Evolutionary conservation across 2,888 invertebrate genomes (phyloP), one percentile per base, ranked within the genome.

Genomic region (Keiferia lycopersicella): DNA sequence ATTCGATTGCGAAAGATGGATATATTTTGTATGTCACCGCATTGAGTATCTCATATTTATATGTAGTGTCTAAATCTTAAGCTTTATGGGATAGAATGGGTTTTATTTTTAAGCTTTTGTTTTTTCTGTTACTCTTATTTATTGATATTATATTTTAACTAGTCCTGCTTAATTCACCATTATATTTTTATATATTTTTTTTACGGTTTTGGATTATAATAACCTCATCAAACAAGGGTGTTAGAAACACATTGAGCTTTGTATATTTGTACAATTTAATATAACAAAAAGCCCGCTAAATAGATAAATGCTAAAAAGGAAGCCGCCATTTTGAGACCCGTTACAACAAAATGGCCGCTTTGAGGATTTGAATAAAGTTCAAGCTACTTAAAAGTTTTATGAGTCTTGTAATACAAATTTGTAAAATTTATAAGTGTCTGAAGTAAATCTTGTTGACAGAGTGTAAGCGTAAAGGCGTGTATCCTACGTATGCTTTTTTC

Each of bases 21-120:
- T 90, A 88, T 89, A 87, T 88, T 90, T 89, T 88, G 86, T 90
- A 88, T 80, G 76, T 83, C 85, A 84, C 82, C 79, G 84, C 85
- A 82, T 81, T 84, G 79, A 75, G 77, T 79, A 81, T 82, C 78
- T 61, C 51, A 65, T 65, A 62, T 82, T 80, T 79, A 77, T 73
- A 72, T 75, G 76, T 73, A 71, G 74, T 82, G 80, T 80, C 80
- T 82, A 80, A 75, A 74, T 79, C n/a, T 45, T 82, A 83, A 82
- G 82, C 84, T 84, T 83, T 77, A 79, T 79, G 80, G 79, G 76
- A 68, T 73, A 74, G 72, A 69, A 11, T 51, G 26, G 51, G 30
- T 50, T 51, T 61, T n/a, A 69, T 76, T 74, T 73, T 73, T 75
- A 63, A 56, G 72, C 68, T 66, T 71, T 66, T 70, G 39, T 48